Base-by-base conservation (phyloP, 2,113 vertebrate genomes). In the Myotis lucifugus region DNA sequence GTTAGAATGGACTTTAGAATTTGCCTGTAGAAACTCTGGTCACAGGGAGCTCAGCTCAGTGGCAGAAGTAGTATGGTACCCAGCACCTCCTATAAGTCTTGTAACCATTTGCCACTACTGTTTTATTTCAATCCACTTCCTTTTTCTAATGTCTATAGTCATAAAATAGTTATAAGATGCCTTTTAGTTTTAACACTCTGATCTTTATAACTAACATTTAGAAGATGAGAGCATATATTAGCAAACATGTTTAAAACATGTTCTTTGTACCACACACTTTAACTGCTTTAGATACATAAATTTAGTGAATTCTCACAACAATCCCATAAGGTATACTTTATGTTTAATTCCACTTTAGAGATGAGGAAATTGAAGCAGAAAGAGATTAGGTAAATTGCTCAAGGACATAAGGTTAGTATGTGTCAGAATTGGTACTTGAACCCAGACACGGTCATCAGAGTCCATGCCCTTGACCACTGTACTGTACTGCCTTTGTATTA, bases 361-460 rank as follows among this genome's bases (percentile, higher is more conserved):
- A 17, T 96, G 91, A 96, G 59, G 23, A 95, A 95, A 93, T 42
- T 66, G 18, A 86, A n/a, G n/a, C 64, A 77, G 74, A 85, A 66
- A 92, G 18, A 92, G 54, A 73, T 90, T 90, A 50, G 25, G 34
- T 93, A 85, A 73, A 11, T 90, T 91, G 78, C 27, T 88, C 21
- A 82, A 76, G 12, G 54, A 70, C 27, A 29, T 90, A 82, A 66
- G 88, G 61, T 64, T 96, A 74, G 52, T 67, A 84, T 69, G 29
- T 85, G 29, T 40, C 77, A 94, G 17, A 90, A 56, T 91, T 88
- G n/a, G 72, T 70, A 90, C 32, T 88, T 96, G 46, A 95, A 77
- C 73, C 27, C 40, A 85, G 19, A 72, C 23, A 66, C n/a, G 70
- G 61, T 56, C 34, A 88, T 78, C 7, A 42, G 27, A 61, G n/a